Evolutionary conservation across 2,797 vertebrate species (phyloP).

Genomic region (Mareca penelope): DNA sequence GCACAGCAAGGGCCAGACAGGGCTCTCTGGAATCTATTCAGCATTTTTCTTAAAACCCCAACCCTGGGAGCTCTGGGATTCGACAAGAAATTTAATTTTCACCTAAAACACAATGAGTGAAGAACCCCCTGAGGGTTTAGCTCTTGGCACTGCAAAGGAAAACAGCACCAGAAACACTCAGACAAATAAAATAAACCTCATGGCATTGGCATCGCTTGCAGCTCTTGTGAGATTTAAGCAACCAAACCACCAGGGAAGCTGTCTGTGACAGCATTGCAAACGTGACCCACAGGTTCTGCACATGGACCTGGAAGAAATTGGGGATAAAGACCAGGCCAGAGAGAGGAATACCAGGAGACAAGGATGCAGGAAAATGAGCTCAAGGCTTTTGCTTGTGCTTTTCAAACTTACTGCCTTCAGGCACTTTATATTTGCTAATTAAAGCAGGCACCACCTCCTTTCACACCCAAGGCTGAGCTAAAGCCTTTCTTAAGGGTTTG

Average conservation of each 20-base stretch:
- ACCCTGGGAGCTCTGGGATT: neutral
- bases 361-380: neutral
- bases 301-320: neutral
- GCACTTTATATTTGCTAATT: neutral
- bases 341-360: neutral
- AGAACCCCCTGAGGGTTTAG: neutral
- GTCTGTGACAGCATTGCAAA: neutral
- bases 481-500: neutral
- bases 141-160: neutral
- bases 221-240: neutral
- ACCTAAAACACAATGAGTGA: neutral
- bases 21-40: neutral
- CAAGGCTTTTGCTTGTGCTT: neutral
- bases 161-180: constrained; percentile 7
- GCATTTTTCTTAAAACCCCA: neutral
- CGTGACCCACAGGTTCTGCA: neutral
- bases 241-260: neutral
- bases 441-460: neutral
- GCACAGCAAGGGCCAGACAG: neutral
- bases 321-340: neutral
- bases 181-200: constrained; percentile 1
- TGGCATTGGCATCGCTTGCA: neutral
- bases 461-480: neutral
- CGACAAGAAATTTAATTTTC: constrained; percentile 25
- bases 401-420: neutral